Conservation (phyloP, 2,797 vertebrate species). For the Rhabdophis nuchalis region DNA sequence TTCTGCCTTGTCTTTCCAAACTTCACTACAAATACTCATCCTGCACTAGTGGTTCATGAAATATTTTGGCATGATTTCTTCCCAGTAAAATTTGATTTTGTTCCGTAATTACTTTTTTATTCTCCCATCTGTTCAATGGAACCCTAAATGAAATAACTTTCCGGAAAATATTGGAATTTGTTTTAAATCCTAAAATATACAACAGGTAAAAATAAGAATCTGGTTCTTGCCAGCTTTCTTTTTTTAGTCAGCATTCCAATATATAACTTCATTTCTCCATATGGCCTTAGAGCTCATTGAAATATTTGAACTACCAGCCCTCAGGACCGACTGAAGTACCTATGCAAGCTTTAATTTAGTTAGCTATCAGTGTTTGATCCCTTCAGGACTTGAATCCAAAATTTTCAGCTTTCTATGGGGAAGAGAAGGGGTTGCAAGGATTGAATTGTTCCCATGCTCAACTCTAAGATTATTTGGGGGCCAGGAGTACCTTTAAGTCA, state of each 20-base stretch:
- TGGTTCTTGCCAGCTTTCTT: background rate
- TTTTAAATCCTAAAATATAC: slow-evolving; percentile 1
- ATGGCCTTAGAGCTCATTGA: background rate
- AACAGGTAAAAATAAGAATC: background rate
- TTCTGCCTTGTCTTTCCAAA: background rate
- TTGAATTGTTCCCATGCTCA: background rate
- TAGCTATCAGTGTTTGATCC: background rate
- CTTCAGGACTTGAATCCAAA: background rate
- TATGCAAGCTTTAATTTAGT: background rate
- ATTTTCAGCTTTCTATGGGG: background rate
- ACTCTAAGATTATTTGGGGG: background rate
- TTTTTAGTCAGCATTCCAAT: background rate
- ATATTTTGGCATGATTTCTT: background rate
- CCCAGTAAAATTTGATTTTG: slow-evolving; percentile 2
- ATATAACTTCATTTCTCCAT: background rate
- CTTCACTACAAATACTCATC: background rate
- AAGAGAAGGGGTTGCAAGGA: background rate
- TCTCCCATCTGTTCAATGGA: slow-evolving; percentile 17
- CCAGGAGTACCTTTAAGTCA: background rate
- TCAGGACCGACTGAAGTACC: background rate
- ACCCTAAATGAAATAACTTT: background rate
- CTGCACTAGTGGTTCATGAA: background rate
- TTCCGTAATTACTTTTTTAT: slow-evolving; percentile 7
- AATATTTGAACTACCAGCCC: background rate
- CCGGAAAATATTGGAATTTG: background rate